Conservation (phyloP, 2,888 invertebrate species). For the Euclidia mi region DNA sequence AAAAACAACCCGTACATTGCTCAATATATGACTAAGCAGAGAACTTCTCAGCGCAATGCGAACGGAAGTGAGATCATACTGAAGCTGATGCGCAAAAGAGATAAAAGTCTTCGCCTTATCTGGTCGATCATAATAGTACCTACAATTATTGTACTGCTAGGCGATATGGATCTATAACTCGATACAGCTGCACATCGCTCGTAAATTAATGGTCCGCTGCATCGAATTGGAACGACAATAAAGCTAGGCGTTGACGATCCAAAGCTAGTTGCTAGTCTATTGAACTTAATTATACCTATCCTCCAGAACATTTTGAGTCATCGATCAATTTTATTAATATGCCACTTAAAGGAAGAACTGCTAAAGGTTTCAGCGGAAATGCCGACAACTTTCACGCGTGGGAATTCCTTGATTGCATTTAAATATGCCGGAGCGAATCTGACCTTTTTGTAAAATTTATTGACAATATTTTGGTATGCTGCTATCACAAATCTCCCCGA, state of each 20-base stretch:
- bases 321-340: not conserved
- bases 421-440: slow-evolving; percentile 2
- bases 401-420: slow-evolving; percentile 17
- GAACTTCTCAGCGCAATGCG: slow-evolving; percentile 16
- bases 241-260: slow-evolving; percentile 5
- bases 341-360: not conserved
- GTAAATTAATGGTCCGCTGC: slow-evolving; percentile 10
- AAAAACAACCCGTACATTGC: slow-evolving; percentile 1
- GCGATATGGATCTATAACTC: slow-evolving; percentile 10
- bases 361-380: not conserved
- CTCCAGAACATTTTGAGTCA: not conserved
- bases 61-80: slow-evolving; percentile 39
- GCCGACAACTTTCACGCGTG: slow-evolving; percentile 12
- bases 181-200: slow-evolving; percentile 18
- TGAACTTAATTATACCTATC: not conserved
- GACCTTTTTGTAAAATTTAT: slow-evolving; percentile 20
- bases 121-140: slow-evolving; percentile 6
- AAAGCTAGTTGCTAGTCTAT: slow-evolving; percentile 1
- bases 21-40: slow-evolving; percentile 24
- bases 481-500: not conserved
- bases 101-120: slow-evolving; percentile 26
- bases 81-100: slow-evolving; percentile 23
- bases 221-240: slow-evolving; percentile 15
- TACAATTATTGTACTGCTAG: not conserved
- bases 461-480: slow-evolving; percentile 8